Evolutionary conservation across 1,140 invertebrate species (phyloP).

Genomic region (Capitella teleta): DNA sequence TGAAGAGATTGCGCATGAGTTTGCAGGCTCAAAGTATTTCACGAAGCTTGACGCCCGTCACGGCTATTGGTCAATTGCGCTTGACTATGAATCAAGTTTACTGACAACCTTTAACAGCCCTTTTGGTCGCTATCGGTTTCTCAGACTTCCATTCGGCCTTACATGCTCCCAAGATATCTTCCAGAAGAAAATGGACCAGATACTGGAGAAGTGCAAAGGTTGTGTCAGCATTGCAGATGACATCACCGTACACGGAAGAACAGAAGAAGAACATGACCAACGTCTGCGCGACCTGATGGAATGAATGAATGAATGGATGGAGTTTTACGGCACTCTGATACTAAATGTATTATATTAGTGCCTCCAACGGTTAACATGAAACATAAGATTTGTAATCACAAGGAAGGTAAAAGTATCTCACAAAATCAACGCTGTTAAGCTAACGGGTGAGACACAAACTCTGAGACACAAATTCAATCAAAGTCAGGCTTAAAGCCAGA

Average conservation of each 20-base stretch:
- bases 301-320: too few species aligned
- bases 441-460: too few species aligned
- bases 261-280: constrained; percentile 1
- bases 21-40: neutral
- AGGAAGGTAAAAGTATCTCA: too few species aligned
- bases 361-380: too few species aligned
- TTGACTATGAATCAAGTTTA: constrained; percentile 1
- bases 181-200: constrained; percentile 21
- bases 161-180: constrained; percentile 24
- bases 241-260: constrained; percentile 4
- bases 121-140: constrained; percentile 10
- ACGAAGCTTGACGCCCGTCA: neutral
- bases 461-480: too few species aligned
- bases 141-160: constrained; percentile 16
- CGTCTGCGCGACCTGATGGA: constrained; percentile 21
- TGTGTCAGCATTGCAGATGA: constrained; percentile 35
- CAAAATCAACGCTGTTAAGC: too few species aligned
- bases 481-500: too few species aligned
- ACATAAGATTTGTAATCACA: too few species aligned
- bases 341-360: too few species aligned
- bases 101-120: neutral
- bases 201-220: constrained; percentile 27
- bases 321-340: too few species aligned
- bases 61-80: neutral
- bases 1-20: neutral